These are phyloP conservation scores for Tursiops truncatus DNA, from an alignment of 2,113 vertebrate genomes.

Conservation along the genomic window DNA sequence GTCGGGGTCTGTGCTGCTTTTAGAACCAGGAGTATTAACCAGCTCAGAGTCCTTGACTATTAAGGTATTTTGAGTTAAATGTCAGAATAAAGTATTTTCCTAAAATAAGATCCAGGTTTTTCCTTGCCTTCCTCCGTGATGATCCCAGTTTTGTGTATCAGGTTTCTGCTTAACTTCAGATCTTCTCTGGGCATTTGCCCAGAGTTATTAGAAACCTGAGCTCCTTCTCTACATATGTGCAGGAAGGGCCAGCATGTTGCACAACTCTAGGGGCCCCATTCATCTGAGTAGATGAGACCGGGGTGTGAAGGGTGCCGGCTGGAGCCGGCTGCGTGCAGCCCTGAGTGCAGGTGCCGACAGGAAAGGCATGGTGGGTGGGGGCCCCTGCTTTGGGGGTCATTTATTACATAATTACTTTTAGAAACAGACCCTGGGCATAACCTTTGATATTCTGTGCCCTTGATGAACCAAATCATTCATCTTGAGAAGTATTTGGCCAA, in stretches of 20 bases:
- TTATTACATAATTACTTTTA: constrained; percentile 36
- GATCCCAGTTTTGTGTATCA: constrained; percentile 37
- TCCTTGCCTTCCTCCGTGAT: constrained; percentile 12
- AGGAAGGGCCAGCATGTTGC: constrained; percentile 48
- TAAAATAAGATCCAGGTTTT: constrained; percentile 43
- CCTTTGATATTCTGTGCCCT: background rate
- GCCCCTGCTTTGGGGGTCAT: background rate
- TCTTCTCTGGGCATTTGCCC: constrained; percentile 66
- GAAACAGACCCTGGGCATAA: background rate
- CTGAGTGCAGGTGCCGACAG: background rate
- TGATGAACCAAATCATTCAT: constrained; percentile 39
- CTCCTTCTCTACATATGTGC: background rate
- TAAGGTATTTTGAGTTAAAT: constrained; percentile 46
- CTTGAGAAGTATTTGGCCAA: background rate
- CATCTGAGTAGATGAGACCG: constrained; percentile 18
- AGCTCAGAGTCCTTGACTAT: background rate
- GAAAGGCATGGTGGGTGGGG: background rate
- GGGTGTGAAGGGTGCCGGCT: background rate
- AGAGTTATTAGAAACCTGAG: constrained; percentile 71
- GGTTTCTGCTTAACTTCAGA: constrained; percentile 60
- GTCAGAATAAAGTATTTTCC: constrained; percentile 48
- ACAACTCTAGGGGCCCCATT: constrained; percentile 50
- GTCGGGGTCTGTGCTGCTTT: background rate
- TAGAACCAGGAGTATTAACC: background rate
- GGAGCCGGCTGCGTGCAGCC: fast-evolving